phyloP scores from a whole-genome alignment of 2,888 invertebrate genomes.

The Tortricodes alternella region DNA sequence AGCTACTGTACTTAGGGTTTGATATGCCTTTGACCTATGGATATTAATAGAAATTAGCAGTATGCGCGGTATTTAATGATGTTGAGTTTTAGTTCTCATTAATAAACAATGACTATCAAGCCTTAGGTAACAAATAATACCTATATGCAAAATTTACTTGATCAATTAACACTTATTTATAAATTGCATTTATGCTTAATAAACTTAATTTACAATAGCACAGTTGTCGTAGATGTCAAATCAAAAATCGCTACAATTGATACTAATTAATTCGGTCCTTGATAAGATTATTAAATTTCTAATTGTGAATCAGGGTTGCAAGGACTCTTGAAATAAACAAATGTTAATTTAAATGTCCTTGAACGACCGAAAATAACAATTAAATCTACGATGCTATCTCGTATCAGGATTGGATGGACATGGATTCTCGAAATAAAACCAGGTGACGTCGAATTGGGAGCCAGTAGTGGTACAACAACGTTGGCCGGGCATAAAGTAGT shows the following conservation, averaged over 20 bases:
- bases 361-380: neutral
- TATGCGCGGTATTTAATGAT: constrained; percentile 8
- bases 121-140: no score
- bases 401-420: constrained; percentile 1
- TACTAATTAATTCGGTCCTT: no score
- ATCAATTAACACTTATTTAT: no score
- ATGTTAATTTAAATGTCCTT: neutral
- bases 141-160: no score
- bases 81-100: neutral
- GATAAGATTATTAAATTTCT: no score
- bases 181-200: no score
- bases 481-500: constrained; percentile 6
- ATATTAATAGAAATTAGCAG: constrained; percentile 40
- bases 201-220: no score
- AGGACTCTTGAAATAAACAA: neutral
- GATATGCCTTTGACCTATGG: constrained; percentile 12
- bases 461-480: constrained; percentile 11
- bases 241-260: no score
- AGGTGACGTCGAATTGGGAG: constrained; percentile 10
- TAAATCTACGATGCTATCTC: neutral
- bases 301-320: no score
- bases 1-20: neutral
- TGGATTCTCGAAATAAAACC: constrained; percentile 23
- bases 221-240: no score
- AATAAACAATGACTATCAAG: no score